Evolutionary conservation across 2,888 invertebrate species (phyloP).

Genomic region (Cephus nigrinus): DNA sequence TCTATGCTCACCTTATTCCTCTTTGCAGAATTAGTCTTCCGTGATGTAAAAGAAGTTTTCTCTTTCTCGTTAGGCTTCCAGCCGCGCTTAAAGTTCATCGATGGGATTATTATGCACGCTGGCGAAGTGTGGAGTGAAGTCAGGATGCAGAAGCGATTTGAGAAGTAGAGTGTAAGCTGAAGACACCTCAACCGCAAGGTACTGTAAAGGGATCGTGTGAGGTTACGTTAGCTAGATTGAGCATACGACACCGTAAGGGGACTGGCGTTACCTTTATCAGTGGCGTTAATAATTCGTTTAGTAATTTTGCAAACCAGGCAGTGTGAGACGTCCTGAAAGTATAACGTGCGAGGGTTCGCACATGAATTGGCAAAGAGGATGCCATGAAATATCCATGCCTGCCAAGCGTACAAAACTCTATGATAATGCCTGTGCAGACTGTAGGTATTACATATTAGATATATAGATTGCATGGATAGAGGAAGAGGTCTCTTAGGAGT

Average conservation of each 20-base stretch:
- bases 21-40: slow-evolving; percentile 13
- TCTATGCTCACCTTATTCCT: background rate
- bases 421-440: background rate
- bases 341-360: slow-evolving; percentile 46
- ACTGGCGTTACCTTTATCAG: slow-evolving; percentile 51
- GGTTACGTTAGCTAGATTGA: slow-evolving; percentile 17
- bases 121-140: background rate
- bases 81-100: background rate
- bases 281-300: slow-evolving; percentile 60
- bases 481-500: background rate
- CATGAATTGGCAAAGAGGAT: slow-evolving; percentile 49
- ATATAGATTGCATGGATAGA: background rate
- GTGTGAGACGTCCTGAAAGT: slow-evolving; percentile 43
- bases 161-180: slow-evolving; percentile 43
- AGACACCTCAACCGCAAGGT: slow-evolving; percentile 37
- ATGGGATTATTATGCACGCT: background rate
- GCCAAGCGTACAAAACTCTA: background rate
- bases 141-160: slow-evolving; percentile 19
- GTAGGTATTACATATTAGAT: background rate
- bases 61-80: slow-evolving; percentile 1
- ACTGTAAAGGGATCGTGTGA: slow-evolving; percentile 25
- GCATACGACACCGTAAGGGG: slow-evolving; percentile 12
- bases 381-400: background rate
- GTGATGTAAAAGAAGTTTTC: slow-evolving; percentile 20
- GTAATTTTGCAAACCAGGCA: slow-evolving; percentile 59